phyloP scores from a whole-genome alignment of 2,113 vertebrate genomes.

The Neolamprologus caudopunctatus region DNA sequence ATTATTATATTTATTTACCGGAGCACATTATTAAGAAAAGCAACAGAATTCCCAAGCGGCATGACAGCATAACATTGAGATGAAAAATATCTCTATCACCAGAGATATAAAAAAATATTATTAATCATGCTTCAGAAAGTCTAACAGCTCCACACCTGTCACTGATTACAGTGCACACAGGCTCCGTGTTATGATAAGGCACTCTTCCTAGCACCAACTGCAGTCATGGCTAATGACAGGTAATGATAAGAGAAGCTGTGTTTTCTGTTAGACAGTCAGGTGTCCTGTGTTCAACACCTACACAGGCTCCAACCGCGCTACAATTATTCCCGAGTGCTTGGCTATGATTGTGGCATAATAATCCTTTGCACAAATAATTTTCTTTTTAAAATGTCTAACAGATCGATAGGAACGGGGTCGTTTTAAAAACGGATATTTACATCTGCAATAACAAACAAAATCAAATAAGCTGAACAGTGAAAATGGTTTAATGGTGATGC shows the following conservation, averaged over 20 bases:
- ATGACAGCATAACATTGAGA: not conserved
- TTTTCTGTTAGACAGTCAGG: slow-evolving; percentile 3
- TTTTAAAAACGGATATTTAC: not conserved
- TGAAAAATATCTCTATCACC: not conserved
- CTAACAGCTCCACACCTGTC: not conserved
- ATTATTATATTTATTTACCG: not conserved
- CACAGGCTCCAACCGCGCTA: not conserved
- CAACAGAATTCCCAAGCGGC: not conserved
- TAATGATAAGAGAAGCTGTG: not conserved
- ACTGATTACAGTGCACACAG: not conserved
- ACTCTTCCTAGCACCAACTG: not conserved
- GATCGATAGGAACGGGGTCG: not conserved
- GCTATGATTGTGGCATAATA: not conserved
- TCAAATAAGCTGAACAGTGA: not conserved
- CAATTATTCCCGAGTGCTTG: not conserved
- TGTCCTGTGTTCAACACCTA: not conserved
- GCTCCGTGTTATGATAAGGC: not conserved
- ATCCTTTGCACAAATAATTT: not conserved
- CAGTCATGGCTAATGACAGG: not conserved
- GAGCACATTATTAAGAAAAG: not conserved
- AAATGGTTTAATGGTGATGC: not conserved
- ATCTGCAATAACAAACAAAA: not conserved
- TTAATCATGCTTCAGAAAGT: not conserved
- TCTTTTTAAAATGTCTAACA: not conserved
- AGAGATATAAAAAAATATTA: not conserved